Evolutionary conservation across 2,113 vertebrate species (phyloP).

Genomic region (Girardinichthys multiradiatus): DNA sequence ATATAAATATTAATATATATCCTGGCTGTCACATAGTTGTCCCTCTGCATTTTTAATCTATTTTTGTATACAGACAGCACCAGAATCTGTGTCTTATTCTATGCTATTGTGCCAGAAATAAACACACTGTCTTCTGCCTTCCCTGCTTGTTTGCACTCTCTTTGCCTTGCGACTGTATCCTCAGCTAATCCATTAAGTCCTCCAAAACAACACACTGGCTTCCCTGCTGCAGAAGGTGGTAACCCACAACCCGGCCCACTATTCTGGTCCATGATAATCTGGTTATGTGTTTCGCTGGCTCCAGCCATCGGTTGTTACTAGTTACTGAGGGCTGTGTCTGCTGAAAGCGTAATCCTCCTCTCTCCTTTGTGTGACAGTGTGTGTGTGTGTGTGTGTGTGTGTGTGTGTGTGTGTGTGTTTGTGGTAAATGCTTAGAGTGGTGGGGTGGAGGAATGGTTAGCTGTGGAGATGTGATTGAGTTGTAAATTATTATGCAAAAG

Average conservation of each 20-base stretch:
- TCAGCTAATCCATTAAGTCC: slow-evolving; percentile 63
- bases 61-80: slow-evolving; percentile 1
- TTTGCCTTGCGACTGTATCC: slow-evolving; percentile 39
- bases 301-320: slow-evolving; percentile 12
- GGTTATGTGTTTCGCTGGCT: slow-evolving; percentile 61
- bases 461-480: slow-evolving; percentile 18
- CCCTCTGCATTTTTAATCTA: background rate
- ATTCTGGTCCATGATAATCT: slow-evolving; percentile 66
- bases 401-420: background rate
- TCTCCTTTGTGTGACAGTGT: slow-evolving; percentile 25
- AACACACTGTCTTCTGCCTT: slow-evolving; percentile 22
- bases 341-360: slow-evolving; percentile 56
- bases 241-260: slow-evolving; percentile 46
- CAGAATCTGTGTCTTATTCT: slow-evolving; percentile 18
- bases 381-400: slow-evolving; percentile 1
- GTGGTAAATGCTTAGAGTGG: slow-evolving; percentile 8
- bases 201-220: slow-evolving; percentile 32
- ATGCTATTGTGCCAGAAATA: slow-evolving; percentile 30
- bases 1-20: slow-evolving; percentile 46
- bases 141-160: slow-evolving; percentile 13
- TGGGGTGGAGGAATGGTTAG: slow-evolving; percentile 8
- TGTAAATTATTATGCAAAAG: slow-evolving; percentile 16
- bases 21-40: slow-evolving; percentile 12
- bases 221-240: slow-evolving; percentile 25
- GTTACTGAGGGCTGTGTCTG: slow-evolving; percentile 13